Percentiles rank a stretch among this genome's conserved stretches.
Evolutionary conservation across 2,797 vertebrate genomes (phyloP).

Genomic region (Catamblyrhynchus diadema): DNA sequence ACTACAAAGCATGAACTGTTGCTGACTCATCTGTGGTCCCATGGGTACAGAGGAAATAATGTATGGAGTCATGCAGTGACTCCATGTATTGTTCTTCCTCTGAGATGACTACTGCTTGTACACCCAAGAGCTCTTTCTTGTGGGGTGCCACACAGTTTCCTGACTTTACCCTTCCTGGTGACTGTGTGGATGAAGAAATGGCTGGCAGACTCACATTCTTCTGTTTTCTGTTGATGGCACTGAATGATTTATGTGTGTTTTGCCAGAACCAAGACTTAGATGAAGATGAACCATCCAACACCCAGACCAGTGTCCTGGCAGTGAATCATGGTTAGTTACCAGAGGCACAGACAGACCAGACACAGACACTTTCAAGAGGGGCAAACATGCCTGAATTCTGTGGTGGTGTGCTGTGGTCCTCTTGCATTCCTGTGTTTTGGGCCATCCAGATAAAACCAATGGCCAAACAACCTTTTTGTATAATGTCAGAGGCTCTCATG

Average conservation of each 20-base stretch:
- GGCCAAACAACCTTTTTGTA: not conserved
- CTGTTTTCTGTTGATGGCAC: not conserved
- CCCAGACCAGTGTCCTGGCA: not conserved
- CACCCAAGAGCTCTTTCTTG: not conserved
- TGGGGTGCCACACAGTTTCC: conserved; percentile 4
- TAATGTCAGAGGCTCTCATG: not conserved
- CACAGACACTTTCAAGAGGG: not conserved
- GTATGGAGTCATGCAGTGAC: conserved; percentile 48
- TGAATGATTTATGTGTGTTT: not conserved
- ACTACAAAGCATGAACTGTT: conserved; percentile 55
- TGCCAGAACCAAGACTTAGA: not conserved
- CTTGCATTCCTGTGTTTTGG: not conserved
- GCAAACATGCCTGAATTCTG: not conserved
- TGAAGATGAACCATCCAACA: not conserved
- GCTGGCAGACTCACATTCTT: not conserved
- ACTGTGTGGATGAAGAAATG: not conserved
- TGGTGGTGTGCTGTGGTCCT: not conserved
- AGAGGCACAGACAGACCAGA: not conserved
- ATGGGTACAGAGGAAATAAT: conserved; percentile 31
- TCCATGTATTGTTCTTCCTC: conserved; percentile 26
- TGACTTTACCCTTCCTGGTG: not conserved
- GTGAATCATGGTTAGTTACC: not conserved
- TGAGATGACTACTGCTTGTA: conserved; percentile 25
- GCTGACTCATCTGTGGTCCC: conserved; percentile 57
- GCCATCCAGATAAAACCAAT: not conserved